Evolutionary conservation across 2,113 vertebrate genomes (phyloP).

Genomic region (Ochotona princeps): DNA sequence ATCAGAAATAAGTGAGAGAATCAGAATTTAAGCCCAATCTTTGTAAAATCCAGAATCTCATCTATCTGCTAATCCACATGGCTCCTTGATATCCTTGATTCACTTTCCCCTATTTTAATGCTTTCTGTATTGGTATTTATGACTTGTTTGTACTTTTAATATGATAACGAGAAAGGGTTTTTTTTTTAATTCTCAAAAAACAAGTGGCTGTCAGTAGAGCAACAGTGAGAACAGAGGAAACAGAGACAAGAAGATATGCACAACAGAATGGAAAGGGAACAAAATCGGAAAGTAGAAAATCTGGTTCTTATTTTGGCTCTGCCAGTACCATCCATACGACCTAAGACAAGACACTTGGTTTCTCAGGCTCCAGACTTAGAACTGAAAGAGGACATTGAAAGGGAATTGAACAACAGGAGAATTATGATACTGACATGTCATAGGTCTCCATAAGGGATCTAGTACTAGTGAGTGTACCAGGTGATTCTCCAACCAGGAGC

Average conservation of each 20-base stretch:
- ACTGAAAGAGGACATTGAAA: neutral
- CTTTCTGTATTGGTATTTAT: neutral
- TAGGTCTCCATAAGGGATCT: neutral
- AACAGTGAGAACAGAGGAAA: neutral
- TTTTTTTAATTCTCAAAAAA: neutral
- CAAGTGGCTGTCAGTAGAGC: neutral
- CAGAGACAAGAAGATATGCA: fast-evolving
- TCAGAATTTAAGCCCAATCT: neutral
- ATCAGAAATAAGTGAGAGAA: neutral
- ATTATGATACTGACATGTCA: neutral
- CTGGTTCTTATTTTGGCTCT: neutral
- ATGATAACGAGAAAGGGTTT: neutral
- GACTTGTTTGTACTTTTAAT: neutral
- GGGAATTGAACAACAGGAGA: neutral
- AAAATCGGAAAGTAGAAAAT: neutral
- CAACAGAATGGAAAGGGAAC: fast-evolving
- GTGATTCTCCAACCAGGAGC: fast-evolving
- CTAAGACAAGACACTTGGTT: neutral
- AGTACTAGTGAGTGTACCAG: neutral
- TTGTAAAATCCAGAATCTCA: neutral
- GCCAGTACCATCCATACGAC: neutral
- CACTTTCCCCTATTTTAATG: neutral
- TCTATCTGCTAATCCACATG: neutral
- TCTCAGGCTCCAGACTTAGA: neutral
- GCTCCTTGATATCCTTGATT: neutral